phyloP scores from a whole-genome alignment of 2,113 vertebrate species.

The Percina caprodes region DNA sequence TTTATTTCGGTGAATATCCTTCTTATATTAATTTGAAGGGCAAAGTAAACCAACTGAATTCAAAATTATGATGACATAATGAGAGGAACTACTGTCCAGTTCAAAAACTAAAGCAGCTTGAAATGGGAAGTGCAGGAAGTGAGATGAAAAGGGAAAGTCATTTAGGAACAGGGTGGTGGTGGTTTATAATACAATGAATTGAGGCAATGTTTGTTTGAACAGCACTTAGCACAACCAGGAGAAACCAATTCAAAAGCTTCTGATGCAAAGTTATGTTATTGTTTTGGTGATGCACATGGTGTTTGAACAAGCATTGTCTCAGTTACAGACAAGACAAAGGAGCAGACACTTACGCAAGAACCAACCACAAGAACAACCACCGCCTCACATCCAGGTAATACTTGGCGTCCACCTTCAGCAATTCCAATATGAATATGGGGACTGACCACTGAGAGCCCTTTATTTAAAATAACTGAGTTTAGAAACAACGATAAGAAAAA shows the following conservation, averaged over 20 bases:
- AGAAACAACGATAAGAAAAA: not conserved
- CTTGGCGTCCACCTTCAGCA: constrained; percentile 30
- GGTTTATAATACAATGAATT: constrained; percentile 37
- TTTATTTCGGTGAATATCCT: not conserved
- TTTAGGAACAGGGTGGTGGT: constrained; percentile 43
- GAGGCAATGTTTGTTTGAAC: constrained; percentile 72
- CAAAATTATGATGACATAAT: not conserved
- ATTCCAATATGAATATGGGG: not conserved
- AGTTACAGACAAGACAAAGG: constrained; percentile 31
- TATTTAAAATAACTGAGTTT: not conserved
- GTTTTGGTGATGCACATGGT: constrained; percentile 24
- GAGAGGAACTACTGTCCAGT: constrained; percentile 10
- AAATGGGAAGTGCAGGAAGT: constrained; percentile 55
- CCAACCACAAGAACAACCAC: constrained; percentile 47
- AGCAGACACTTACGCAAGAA: constrained; percentile 40
- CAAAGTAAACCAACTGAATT: not conserved
- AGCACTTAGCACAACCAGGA: constrained; percentile 18
- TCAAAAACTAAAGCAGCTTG: constrained; percentile 50
- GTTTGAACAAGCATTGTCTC: constrained; percentile 73
- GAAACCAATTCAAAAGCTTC: constrained; percentile 4
- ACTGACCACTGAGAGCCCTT: not conserved
- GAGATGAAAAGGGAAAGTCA: constrained; percentile 60
- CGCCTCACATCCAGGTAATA: constrained; percentile 51
- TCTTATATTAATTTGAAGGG: not conserved
- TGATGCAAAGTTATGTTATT: not conserved